Percentiles rank a stretch among this genome's conserved stretches.
These are phyloP conservation scores for Sprattus sprattus DNA, from an alignment of 2,113 vertebrate genomes.

Conservation along the genomic window DNA sequence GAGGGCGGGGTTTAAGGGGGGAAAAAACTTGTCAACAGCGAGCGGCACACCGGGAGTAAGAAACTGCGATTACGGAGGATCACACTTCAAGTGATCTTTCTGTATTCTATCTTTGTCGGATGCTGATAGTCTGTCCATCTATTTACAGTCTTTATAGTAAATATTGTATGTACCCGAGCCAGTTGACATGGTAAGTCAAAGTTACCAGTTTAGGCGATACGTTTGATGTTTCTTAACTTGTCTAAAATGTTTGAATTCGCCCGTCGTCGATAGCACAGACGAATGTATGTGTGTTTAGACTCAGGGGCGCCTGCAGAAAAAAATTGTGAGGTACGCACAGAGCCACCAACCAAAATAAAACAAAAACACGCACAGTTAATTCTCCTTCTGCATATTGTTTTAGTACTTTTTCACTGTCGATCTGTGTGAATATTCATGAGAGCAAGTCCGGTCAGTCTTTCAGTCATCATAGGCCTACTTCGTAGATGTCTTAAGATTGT, in stretches of 20 bases:
- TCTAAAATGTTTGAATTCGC: neutral
- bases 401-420: too few relatives aligned
- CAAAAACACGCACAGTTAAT: too few relatives aligned
- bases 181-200: neutral
- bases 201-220: neutral
- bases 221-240: neutral
- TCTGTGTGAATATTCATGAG: too few relatives aligned
- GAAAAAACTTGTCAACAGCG: neutral
- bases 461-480: too few relatives aligned
- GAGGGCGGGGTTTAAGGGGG: neutral
- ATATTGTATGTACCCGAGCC: neutral
- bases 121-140: neutral
- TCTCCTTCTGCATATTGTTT: too few relatives aligned
- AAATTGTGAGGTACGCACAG: too few relatives aligned
- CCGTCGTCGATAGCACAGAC: neutral
- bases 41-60: neutral
- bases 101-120: neutral
- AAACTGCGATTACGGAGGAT: neutral
- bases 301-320: too few relatives aligned
- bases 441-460: too few relatives aligned
- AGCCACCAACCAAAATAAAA: too few relatives aligned
- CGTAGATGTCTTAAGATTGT: too few relatives aligned
- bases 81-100: neutral
- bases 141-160: neutral
- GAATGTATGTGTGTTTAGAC: neutral